phyloP scores from a whole-genome alignment of 2,888 invertebrate genomes.

The Micoletzkya japonica region DNA sequence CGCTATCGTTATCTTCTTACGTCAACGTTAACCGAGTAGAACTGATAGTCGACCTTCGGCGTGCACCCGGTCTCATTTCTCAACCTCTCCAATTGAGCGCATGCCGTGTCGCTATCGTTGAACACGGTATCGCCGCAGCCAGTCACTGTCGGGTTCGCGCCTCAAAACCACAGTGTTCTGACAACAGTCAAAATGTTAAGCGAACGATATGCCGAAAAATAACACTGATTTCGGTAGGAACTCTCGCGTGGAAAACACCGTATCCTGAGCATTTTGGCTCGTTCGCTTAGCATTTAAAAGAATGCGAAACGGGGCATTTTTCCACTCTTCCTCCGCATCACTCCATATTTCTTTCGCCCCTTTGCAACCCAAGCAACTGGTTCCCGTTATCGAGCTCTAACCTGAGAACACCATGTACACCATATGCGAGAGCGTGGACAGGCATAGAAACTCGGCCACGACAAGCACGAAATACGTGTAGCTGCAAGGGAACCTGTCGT shows the following conservation, averaged over 20 bases:
- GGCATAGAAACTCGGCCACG: constrained; percentile 39
- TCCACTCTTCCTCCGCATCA: no score
- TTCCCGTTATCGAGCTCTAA: constrained; percentile 28
- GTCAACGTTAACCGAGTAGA: constrained; percentile 46
- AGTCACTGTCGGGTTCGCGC: constrained; percentile 13
- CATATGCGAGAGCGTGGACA: constrained; percentile 42
- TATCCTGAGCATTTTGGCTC: no score
- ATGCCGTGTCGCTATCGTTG: neutral
- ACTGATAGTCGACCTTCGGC: constrained; percentile 39
- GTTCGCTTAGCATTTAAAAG: neutral
- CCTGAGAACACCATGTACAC: constrained; percentile 53
- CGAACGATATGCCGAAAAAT: no score
- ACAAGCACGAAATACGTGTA: constrained; percentile 31
- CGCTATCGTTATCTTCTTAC: constrained; percentile 27
- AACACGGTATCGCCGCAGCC: constrained; percentile 8
- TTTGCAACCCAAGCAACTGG: no score
- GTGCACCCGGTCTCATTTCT: constrained; percentile 32
- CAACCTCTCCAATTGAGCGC: neutral
- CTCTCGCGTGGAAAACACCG: neutral
- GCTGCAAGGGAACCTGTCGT: no score
- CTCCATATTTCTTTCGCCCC: no score
- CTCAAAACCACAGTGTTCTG: no score
- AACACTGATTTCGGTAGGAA: neutral
- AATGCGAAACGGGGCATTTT: neutral
- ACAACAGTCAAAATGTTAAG: no score